These are phyloP conservation scores for Paradisaea rubra DNA, from an alignment of 2,113 vertebrate genomes.

Conservation along the genomic window DNA sequence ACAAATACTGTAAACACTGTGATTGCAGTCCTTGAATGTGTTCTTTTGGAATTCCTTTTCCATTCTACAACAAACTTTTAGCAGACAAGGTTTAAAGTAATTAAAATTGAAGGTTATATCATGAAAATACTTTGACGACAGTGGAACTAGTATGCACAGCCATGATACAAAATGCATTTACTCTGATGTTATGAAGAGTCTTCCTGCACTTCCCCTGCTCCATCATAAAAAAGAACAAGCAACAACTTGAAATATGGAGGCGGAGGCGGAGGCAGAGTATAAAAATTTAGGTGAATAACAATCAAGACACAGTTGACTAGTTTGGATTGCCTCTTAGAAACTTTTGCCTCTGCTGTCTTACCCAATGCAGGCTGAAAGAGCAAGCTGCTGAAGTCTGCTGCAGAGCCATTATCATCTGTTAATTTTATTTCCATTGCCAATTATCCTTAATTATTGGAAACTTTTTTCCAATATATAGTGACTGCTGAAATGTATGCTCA, in stretches of 20 bases:
- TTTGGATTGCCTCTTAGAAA: slow-evolving; percentile 34
- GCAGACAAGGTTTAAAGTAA: background rate
- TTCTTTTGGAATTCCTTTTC: background rate
- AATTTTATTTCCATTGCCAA: slow-evolving; percentile 68
- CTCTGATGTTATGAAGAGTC: background rate
- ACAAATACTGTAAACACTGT: background rate
- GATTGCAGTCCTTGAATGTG: background rate
- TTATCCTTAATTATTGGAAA: slow-evolving; percentile 74
- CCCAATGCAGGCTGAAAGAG: background rate
- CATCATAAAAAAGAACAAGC: background rate
- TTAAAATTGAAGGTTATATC: background rate
- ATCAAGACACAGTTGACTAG: slow-evolving; percentile 29
- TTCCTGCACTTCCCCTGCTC: background rate
- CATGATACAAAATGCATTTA: background rate
- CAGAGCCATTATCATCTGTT: slow-evolving; percentile 61
- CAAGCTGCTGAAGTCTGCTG: slow-evolving; percentile 25
- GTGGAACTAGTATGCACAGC: background rate
- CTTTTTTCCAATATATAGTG: slow-evolving; percentile 59
- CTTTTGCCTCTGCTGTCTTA: background rate
- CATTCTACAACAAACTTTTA: background rate
- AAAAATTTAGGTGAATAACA: slow-evolving; percentile 2
- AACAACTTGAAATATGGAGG: background rate
- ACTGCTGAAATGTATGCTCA: slow-evolving; percentile 56
- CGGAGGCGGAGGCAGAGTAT: background rate
- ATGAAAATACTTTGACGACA: background rate